Conservation (phyloP, 2,888 invertebrate genomes). For the Oscheius sp. region DNA sequence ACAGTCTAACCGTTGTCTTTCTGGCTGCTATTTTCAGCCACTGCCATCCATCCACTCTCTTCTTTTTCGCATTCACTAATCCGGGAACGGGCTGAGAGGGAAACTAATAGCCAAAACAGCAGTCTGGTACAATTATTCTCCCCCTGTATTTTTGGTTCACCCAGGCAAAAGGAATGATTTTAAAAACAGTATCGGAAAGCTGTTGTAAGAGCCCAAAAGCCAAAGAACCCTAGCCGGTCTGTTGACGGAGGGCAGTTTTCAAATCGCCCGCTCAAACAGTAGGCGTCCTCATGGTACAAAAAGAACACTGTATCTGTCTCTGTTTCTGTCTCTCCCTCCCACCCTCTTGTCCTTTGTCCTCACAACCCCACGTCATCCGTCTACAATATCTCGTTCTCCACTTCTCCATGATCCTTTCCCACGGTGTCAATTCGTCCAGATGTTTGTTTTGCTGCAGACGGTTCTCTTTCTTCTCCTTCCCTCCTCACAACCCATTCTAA, state of each 20-base stretch:
- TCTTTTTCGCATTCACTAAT: no score
- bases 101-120: no score
- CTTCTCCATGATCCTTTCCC: constrained; percentile 10
- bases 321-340: background rate
- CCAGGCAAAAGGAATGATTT: no score
- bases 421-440: constrained; percentile 34
- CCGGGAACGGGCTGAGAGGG: no score
- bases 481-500: background rate
- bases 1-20: no score
- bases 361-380: background rate
- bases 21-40: no score
- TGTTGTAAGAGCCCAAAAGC: background rate
- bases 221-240: background rate
- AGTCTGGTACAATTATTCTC: no score
- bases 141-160: no score
- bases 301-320: no score
- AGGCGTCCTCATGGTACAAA: no score
- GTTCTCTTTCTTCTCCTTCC: constrained; percentile 6
- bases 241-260: background rate
- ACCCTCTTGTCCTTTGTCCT: background rate
- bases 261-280: background rate
- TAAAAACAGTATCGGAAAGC: no score
- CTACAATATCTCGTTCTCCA: background rate
- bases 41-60: no score
- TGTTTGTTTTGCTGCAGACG: constrained; percentile 24